Evolutionary conservation across 1,140 invertebrate species (phyloP).

Genomic region (Eumaeus atala): DNA sequence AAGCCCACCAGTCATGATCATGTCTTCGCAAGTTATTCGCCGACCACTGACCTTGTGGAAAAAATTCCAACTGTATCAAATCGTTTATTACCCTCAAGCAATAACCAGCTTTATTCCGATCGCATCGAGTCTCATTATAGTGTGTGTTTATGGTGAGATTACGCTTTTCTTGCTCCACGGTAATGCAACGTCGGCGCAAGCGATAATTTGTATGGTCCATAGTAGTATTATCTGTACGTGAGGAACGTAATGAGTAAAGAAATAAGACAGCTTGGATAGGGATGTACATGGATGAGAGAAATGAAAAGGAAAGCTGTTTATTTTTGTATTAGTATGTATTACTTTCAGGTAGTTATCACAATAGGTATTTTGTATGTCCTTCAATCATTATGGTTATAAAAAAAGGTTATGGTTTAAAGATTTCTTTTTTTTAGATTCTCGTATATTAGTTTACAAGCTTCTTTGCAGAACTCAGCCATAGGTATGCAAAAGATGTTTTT

Average conservation of each 20-base stretch:
- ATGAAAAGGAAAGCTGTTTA: slow-evolving; percentile 11
- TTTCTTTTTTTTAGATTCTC: too few species aligned
- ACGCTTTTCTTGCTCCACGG: slow-evolving; percentile 33
- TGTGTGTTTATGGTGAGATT: slow-evolving; percentile 25
- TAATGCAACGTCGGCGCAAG: slow-evolving; percentile 50
- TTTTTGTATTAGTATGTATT: background rate
- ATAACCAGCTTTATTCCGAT: background rate
- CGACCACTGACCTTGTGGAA: slow-evolving; percentile 56
- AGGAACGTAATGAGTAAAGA: slow-evolving; percentile 56
- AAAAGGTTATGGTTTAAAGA: too few species aligned
- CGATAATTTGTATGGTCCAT: slow-evolving; percentile 70
- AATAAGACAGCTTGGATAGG: slow-evolving; percentile 52
- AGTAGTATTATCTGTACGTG: slow-evolving; percentile 68
- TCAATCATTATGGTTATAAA: too few species aligned
- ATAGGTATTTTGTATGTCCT: background rate
- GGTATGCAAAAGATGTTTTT: background rate
- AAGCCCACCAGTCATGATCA: slow-evolving; percentile 71
- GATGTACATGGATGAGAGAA: slow-evolving; percentile 41
- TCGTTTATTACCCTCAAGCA: slow-evolving; percentile 1
- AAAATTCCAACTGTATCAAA: slow-evolving; percentile 33
- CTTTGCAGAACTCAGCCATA: too few species aligned
- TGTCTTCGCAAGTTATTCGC: slow-evolving; percentile 68
- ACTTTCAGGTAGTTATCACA: background rate
- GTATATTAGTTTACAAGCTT: too few species aligned
- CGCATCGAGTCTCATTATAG: slow-evolving; percentile 8